Evolutionary conservation across 1,140 invertebrate genomes (phyloP).

Genomic region (Pomacea maculata): DNA sequence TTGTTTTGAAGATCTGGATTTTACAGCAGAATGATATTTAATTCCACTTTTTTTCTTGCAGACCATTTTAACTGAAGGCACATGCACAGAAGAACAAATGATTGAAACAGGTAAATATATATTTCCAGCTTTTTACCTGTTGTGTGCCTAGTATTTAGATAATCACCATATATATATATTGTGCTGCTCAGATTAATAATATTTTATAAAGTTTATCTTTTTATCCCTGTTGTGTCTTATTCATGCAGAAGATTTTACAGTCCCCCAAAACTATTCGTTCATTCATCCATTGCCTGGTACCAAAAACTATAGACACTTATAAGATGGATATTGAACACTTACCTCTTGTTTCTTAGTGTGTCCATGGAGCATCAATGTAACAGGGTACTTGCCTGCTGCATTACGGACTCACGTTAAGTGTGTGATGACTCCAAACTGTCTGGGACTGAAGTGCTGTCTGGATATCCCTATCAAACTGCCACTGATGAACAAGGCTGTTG

Average conservation of each 20-base stretch:
- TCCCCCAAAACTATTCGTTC: no score
- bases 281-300: no score
- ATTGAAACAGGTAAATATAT: not conserved
- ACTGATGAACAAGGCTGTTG: slow-evolving; percentile 17
- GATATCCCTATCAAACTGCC: slow-evolving; percentile 36
- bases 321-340: not conserved
- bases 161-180: no score
- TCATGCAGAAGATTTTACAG: no score
- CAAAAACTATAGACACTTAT: no score
- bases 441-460: slow-evolving; percentile 41
- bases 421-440: slow-evolving; percentile 38
- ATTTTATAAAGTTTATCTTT: no score
- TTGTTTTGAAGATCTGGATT: no score
- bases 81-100: not conserved
- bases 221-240: no score
- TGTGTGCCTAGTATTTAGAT: not conserved
- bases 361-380: slow-evolving; percentile 29
- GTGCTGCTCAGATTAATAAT: no score
- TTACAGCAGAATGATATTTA: no score
- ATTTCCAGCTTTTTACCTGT: not conserved
- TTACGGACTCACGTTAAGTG: slow-evolving; percentile 32
- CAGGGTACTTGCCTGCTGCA: slow-evolving; percentile 26
- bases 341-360: slow-evolving; percentile 31
- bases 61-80: slow-evolving; percentile 14
- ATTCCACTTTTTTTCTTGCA: slow-evolving; percentile 5